Percentiles rank a stretch among this genome's conserved stretches.
These are phyloP conservation scores for Paracyclopina nana DNA, from an alignment of 1,140 invertebrate genomes.

Conservation along the genomic window DNA sequence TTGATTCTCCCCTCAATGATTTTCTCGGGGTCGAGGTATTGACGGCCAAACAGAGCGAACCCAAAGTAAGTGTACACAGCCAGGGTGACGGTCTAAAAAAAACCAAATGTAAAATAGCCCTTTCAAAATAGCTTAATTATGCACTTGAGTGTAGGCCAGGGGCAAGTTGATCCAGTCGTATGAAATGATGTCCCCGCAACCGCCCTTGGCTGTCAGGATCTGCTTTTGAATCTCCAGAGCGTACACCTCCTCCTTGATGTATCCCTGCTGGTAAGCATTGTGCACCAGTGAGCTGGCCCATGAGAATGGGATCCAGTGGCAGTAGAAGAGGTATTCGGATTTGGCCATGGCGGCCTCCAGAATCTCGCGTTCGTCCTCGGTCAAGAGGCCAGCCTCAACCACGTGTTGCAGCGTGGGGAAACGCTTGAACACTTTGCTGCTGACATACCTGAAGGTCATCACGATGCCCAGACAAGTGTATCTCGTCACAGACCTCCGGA, in stretches of 20 bases:
- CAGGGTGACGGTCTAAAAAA: constrained; percentile 25
- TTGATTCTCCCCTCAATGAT: constrained; percentile 18
- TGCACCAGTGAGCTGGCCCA: constrained; percentile 34
- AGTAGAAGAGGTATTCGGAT: too few relatives aligned
- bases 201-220: constrained; percentile 26
- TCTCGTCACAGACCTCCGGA: constrained; percentile 33
- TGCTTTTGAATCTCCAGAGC: constrained; percentile 21
- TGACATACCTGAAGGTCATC: constrained; percentile 28
- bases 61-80: constrained; percentile 76
- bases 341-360: too few relatives aligned
- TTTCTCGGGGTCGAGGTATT: constrained; percentile 40
- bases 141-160: constrained; percentile 50
- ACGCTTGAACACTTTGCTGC: constrained; percentile 31
- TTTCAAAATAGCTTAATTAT: too few relatives aligned
- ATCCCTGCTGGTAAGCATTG: constrained; percentile 33
- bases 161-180: constrained; percentile 38
- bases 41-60: constrained; percentile 53
- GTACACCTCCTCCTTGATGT: constrained; percentile 35
- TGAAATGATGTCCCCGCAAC: constrained; percentile 30
- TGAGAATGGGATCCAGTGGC: constrained; percentile 68
- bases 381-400: constrained; percentile 27
- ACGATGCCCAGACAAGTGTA: constrained; percentile 32
- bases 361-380: constrained; percentile 52
- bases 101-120: too few relatives aligned
- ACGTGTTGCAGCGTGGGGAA: constrained; percentile 35